Evolutionary conservation across 2,797 vertebrate species (phyloP).

Genomic region (Phrynocephalus guinanensis): DNA sequence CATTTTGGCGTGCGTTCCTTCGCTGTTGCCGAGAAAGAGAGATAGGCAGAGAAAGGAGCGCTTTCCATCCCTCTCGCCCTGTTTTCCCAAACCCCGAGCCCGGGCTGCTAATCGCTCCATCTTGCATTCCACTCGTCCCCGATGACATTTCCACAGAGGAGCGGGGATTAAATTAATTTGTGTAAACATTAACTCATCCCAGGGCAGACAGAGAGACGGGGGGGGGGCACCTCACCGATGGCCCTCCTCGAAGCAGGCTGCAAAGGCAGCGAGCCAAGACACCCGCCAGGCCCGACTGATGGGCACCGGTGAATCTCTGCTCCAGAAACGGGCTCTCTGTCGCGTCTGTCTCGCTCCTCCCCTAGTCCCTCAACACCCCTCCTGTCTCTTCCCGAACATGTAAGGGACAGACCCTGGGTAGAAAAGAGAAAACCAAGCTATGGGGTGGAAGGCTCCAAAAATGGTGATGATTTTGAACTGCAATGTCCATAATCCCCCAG

Average conservation of each 20-base stretch:
- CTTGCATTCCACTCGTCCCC: constrained; percentile 19
- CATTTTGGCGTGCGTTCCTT: background rate
- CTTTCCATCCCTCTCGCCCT: background rate
- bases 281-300: background rate
- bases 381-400: background rate
- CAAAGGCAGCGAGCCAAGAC: background rate
- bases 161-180: constrained; percentile 49
- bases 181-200: constrained; percentile 45
- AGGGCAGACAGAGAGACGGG: constrained; percentile 33
- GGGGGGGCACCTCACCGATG: constrained; percentile 18
- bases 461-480: too few relatives aligned
- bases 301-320: constrained; percentile 4
- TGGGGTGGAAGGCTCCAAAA: too few relatives aligned
- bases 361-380: background rate
- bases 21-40: background rate
- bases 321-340: background rate
- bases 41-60: background rate
- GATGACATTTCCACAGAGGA: constrained; percentile 35
- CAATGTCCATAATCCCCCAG: too few relatives aligned
- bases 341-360: background rate
- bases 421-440: background rate
- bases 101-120: constrained; percentile 4
- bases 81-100: background rate
- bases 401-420: background rate
- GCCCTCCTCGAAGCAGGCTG: constrained; percentile 5